Percentiles rank a stretch among this genome's conserved stretches.
Conservation (phyloP, 2,113 vertebrate genomes). For the Ptyas mucosa region DNA sequence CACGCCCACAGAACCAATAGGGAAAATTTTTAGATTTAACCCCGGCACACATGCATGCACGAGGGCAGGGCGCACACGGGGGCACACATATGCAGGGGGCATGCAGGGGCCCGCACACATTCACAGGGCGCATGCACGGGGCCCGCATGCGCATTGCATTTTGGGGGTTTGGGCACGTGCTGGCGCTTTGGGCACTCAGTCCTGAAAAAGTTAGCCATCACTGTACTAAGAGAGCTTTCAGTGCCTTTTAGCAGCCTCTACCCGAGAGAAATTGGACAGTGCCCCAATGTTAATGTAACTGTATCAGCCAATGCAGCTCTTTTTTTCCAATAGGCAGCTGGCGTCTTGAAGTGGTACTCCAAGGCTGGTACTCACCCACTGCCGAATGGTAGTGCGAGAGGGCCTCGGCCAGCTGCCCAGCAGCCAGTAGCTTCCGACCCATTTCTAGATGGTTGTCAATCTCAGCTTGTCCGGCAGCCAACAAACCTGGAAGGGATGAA, state of each 20-base stretch:
- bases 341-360: neutral
- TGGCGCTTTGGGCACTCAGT: too few relatives aligned
- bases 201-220: too few relatives aligned
- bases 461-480: slow-evolving; percentile 76
- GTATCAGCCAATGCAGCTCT: neutral
- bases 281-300: neutral
- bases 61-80: too few relatives aligned
- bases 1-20: too few relatives aligned
- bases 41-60: too few relatives aligned
- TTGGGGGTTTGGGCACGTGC: too few relatives aligned
- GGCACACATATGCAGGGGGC: too few relatives aligned
- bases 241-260: neutral
- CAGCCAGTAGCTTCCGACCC: slow-evolving; percentile 81
- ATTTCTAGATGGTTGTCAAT: slow-evolving; percentile 84
- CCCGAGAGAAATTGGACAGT: neutral
- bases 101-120: too few relatives aligned
- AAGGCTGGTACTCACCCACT: slow-evolving; percentile 70
- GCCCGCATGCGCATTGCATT: too few relatives aligned
- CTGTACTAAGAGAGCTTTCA: neutral
- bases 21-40: too few relatives aligned
- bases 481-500: slow-evolving; percentile 67
- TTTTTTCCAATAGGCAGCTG: neutral
- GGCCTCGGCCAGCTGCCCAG: slow-evolving; percentile 81
- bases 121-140: too few relatives aligned
- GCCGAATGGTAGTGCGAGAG: slow-evolving; percentile 83